phyloP scores from a whole-genome alignment of 2,888 invertebrate species.

The Desoria tigrina region DNA sequence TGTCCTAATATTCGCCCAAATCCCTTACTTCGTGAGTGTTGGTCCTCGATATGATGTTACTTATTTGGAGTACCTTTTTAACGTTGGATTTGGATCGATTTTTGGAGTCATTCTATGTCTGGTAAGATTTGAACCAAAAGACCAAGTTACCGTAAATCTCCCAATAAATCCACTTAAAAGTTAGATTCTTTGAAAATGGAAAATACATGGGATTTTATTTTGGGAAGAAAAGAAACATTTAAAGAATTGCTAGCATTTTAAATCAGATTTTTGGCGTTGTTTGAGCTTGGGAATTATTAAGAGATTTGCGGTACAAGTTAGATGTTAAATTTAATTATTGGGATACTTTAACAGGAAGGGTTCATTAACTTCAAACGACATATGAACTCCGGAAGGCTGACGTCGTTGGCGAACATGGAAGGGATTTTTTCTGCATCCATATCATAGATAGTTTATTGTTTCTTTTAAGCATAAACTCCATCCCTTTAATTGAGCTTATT shows the following conservation, averaged over 20 bases:
- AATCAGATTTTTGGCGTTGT: too few species aligned
- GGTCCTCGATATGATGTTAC: slow-evolving; percentile 33
- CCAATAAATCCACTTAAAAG: too few species aligned
- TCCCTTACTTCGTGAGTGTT: slow-evolving; percentile 37
- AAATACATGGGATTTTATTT: too few species aligned
- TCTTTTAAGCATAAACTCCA: too few species aligned
- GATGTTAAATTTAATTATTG: neutral
- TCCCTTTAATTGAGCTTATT: too few species aligned
- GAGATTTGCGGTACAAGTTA: neutral
- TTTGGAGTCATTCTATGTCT: slow-evolving; percentile 36
- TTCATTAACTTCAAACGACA: slow-evolving; percentile 36
- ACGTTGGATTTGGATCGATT: slow-evolving; percentile 34
- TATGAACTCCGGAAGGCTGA: slow-evolving; percentile 36
- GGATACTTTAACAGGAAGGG: slow-evolving; percentile 33
- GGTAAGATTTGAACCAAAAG: slow-evolving; percentile 18
- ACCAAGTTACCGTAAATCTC: too few species aligned
- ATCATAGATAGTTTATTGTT: too few species aligned
- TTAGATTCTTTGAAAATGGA: too few species aligned
- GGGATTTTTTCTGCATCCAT: slow-evolving; percentile 37
- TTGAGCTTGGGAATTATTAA: too few species aligned
- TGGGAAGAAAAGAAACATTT: too few species aligned
- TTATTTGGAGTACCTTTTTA: slow-evolving; percentile 37
- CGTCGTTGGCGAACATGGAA: slow-evolving; percentile 34
- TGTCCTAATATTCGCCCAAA: slow-evolving; percentile 33
- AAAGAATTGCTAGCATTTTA: too few species aligned